phyloP scores from a whole-genome alignment of 2,113 vertebrate genomes.

The Microtus richardsoni region DNA sequence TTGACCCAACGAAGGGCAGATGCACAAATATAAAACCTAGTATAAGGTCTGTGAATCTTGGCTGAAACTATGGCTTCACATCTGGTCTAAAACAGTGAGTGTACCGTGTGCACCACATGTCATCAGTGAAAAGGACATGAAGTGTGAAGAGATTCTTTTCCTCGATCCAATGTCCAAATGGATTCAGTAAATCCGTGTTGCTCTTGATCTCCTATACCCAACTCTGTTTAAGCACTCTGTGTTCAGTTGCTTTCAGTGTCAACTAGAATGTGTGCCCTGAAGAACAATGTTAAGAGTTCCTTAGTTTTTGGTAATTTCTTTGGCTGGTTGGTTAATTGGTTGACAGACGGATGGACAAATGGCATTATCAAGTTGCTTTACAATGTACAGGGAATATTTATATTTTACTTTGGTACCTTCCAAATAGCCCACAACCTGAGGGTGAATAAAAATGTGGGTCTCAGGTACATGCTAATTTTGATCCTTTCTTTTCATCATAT shows the following conservation, averaged over 20 bases:
- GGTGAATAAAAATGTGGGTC: neutral
- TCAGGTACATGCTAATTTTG: neutral
- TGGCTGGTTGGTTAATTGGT: neutral
- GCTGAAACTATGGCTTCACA: neutral
- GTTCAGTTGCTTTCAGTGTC: neutral
- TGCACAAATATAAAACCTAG: neutral
- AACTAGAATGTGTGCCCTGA: neutral
- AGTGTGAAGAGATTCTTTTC: neutral
- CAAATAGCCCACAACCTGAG: neutral
- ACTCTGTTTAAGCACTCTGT: neutral
- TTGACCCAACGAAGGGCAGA: neutral
- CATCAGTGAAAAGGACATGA: neutral
- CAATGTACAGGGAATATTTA: neutral
- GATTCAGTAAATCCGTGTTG: neutral
- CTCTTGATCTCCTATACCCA: neutral
- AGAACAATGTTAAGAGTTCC: neutral
- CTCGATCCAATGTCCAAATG: constrained; percentile 7
- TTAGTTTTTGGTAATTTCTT: neutral
- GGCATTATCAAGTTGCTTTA: neutral
- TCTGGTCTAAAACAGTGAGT: neutral
- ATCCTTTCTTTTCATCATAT: neutral
- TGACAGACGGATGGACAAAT: neutral
- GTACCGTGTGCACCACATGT: neutral
- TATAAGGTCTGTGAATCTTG: constrained; percentile 27
- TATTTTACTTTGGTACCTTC: neutral